Conservation (phyloP, 1,140 invertebrate genomes). For the Paramacrobiotus metropolitanus region DNA sequence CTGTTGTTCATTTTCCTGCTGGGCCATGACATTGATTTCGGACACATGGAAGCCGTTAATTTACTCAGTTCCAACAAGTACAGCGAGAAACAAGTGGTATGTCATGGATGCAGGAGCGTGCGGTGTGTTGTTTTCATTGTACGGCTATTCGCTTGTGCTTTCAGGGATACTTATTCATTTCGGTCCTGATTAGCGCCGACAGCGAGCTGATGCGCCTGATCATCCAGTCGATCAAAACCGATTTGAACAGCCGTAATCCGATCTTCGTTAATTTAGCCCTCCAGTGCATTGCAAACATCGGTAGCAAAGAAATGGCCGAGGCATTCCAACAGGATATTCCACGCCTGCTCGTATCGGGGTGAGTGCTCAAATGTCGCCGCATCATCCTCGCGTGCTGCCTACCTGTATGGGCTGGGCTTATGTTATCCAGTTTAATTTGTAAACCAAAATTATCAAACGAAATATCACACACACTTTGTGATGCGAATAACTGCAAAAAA, state of each 20-base stretch:
- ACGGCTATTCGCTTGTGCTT: constrained; percentile 18
- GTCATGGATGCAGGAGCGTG: constrained; percentile 23
- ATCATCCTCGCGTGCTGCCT: background rate
- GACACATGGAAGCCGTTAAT: constrained; percentile 99
- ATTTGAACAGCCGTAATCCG: constrained; percentile 82
- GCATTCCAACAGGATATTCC: constrained; percentile 94
- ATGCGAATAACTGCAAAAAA: too few relatives aligned
- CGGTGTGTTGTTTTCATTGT: background rate
- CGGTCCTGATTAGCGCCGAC: constrained; percentile 94
- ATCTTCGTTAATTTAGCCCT: constrained; percentile 96
- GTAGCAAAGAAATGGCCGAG: constrained; percentile 97
- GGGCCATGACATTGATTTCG: constrained; percentile 98
- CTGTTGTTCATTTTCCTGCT: constrained; percentile 95
- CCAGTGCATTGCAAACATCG: constrained; percentile 99
- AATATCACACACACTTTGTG: too few relatives aligned
- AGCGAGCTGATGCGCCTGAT: constrained; percentile 97
- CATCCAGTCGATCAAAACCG: constrained; percentile 98
- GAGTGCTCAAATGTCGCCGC: constrained; percentile 20
- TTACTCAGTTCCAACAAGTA: constrained; percentile 99
- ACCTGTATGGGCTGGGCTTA: too few relatives aligned
- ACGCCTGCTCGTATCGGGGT: constrained; percentile 88
- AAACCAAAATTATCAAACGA: too few relatives aligned
- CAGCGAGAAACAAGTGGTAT: constrained; percentile 99
- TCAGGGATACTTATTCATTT: constrained; percentile 95
- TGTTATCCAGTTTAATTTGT: too few relatives aligned